Conservation (phyloP, 2,888 invertebrate species). For the Leptinotarsa peninsularis region DNA sequence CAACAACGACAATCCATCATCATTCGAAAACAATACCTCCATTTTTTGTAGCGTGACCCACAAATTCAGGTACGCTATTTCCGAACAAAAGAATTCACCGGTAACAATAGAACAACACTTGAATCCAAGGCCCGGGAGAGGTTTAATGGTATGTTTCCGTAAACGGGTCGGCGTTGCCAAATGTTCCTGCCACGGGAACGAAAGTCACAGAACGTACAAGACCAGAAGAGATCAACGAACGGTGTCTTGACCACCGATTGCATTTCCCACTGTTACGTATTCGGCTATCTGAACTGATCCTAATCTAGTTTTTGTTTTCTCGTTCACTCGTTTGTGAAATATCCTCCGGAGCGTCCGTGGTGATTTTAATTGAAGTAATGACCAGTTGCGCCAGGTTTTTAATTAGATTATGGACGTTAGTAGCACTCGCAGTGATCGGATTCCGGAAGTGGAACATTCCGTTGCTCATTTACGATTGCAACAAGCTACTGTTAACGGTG, state of each 20-base stretch:
- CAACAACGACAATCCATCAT: constrained; percentile 36
- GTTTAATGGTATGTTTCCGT: constrained; percentile 38
- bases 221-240: neutral
- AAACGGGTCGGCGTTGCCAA: constrained; percentile 23
- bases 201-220: neutral
- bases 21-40: constrained; percentile 37
- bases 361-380: neutral
- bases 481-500: too few species aligned
- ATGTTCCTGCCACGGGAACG: neutral
- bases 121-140: constrained; percentile 29
- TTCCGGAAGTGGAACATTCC: neutral
- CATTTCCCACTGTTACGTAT: neutral
- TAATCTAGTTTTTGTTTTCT: neutral
- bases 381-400: neutral
- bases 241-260: neutral
- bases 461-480: too few species aligned
- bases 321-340: neutral
- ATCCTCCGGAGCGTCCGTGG: neutral
- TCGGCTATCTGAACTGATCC: neutral
- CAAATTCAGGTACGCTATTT: constrained; percentile 40
- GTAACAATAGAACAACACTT: constrained; percentile 31
- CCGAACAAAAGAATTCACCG: constrained; percentile 34
- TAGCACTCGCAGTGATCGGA: neutral
- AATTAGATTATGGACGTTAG: neutral
- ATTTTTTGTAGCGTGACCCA: constrained; percentile 42